Conservation (phyloP, 2,888 invertebrate genomes). For the Diadegma fenestrale region DNA sequence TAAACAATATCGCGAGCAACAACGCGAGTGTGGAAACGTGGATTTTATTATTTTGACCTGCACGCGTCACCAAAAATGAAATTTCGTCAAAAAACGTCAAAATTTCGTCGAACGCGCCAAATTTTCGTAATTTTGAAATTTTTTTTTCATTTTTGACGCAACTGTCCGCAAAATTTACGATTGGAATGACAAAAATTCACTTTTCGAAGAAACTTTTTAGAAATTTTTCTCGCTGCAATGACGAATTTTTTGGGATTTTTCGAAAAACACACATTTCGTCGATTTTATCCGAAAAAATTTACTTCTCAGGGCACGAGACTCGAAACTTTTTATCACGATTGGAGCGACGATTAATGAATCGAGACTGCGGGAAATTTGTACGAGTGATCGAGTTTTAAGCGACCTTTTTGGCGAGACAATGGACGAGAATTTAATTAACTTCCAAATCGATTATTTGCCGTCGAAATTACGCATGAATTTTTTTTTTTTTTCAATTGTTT, state of each 20-base stretch:
- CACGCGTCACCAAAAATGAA: too few relatives aligned
- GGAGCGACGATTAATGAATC: not conserved
- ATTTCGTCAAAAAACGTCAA: too few relatives aligned
- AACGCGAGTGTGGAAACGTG: not conserved
- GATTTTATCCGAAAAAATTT: too few relatives aligned
- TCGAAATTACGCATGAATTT: not conserved
- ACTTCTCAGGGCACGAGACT: too few relatives aligned
- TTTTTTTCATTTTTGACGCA: too few relatives aligned
- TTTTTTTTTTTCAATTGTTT: not conserved
- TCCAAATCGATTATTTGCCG: not conserved
- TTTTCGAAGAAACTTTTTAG: too few relatives aligned
- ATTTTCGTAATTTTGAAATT: too few relatives aligned
- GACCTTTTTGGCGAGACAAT: not conserved
- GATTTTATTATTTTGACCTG: not conserved
- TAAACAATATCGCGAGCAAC: not conserved
- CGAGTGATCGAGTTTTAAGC: not conserved
- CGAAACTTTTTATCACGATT: not conserved
- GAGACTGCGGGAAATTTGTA: not conserved
- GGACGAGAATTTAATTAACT: not conserved
- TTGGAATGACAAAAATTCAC: not conserved
- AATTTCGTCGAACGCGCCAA: too few relatives aligned
- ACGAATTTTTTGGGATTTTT: too few relatives aligned
- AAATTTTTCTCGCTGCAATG: too few relatives aligned
- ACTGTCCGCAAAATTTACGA: too few relatives aligned
- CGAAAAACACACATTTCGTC: slow-evolving; percentile 8